phyloP scores from a whole-genome alignment of 1,140 invertebrate genomes.

The Heterodera schachtii region DNA sequence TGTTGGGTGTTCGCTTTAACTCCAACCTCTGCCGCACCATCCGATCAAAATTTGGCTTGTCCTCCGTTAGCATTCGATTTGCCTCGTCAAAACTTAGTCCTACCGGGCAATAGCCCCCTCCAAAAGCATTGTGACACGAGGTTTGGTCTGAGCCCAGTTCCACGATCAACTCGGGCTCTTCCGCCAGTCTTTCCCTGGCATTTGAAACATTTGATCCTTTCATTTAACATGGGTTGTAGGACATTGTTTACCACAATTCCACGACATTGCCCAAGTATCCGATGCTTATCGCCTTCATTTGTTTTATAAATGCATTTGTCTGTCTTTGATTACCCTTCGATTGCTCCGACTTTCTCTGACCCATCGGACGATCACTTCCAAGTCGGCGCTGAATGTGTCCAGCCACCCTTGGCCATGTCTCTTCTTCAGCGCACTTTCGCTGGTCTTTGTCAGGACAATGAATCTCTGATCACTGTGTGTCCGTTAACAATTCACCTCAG shows the following conservation, averaged over 20 bases:
- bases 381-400: constrained; percentile 69
- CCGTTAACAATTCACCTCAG: constrained; percentile 69
- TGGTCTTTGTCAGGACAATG: constrained; percentile 67
- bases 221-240: no score
- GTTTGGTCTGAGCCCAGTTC: constrained; percentile 77
- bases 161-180: constrained; percentile 70
- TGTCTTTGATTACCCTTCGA: constrained; percentile 41
- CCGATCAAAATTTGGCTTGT: constrained; percentile 70
- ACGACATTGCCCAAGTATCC: constrained; percentile 75
- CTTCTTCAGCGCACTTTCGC: constrained; percentile 71
- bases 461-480: constrained; percentile 61
- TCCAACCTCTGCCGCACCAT: constrained; percentile 72
- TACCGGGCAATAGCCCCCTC: constrained; percentile 75
- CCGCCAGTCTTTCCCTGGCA: constrained; percentile 71
- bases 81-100: constrained; percentile 69
- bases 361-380: constrained; percentile 70
- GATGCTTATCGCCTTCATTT: constrained; percentile 69
- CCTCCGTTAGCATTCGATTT: constrained; percentile 68
- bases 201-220: no score
- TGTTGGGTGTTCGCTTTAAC: background rate
- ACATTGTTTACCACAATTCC: constrained; percentile 69
- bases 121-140: constrained; percentile 74
- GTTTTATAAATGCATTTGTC: background rate
- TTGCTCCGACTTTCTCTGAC: constrained; percentile 67
- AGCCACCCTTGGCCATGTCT: constrained; percentile 71